Percentiles rank a stretch among this genome's conserved stretches.
These are phyloP conservation scores for Lordiphosa mommai DNA, from an alignment of 1,140 invertebrate genomes.

Conservation along the genomic window DNA sequence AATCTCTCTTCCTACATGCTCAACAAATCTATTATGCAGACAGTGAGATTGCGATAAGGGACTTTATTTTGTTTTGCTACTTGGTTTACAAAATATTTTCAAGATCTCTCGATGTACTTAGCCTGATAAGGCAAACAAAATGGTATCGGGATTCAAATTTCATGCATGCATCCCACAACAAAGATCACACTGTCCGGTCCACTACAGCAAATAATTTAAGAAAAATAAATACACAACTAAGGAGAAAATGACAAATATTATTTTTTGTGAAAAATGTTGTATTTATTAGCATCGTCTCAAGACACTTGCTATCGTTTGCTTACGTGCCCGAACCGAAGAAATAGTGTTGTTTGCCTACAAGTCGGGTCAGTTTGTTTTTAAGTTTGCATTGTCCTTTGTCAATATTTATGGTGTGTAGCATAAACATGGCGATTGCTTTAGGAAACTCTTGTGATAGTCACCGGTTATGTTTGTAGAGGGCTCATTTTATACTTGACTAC, in stretches of 20 bases:
- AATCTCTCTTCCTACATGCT: conserved; percentile 16
- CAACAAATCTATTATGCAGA: conserved; percentile 11
- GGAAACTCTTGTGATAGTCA: conserved; percentile 34
- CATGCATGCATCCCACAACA: conserved; percentile 32
- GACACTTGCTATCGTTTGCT: conserved; percentile 26
- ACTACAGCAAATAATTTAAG: conserved; percentile 16
- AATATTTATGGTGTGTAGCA: conserved; percentile 24
- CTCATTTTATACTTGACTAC: conserved; percentile 35
- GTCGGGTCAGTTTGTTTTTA: conserved; percentile 1
- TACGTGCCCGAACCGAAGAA: conserved; percentile 3
- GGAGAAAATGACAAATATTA: conserved; percentile 35
- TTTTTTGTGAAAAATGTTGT: conserved; percentile 15
- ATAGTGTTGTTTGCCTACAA: conserved; percentile 23
- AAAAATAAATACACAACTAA: conserved; percentile 36
- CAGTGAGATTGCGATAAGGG: conserved; percentile 35
- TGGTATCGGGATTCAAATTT: conserved; percentile 26
- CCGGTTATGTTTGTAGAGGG: conserved; percentile 33
- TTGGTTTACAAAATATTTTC: conserved; percentile 42
- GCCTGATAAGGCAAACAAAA: conserved; percentile 36
- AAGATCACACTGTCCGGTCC: conserved; percentile 20
- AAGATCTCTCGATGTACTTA: conserved; percentile 22
- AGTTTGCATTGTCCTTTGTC: conserved; percentile 36
- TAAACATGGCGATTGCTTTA: background rate
- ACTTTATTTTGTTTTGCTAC: conserved; percentile 35
- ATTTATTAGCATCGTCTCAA: conserved; percentile 9